Conservation (phyloP, 1,140 invertebrate genomes). For the Ceratosolen solmsi region DNA sequence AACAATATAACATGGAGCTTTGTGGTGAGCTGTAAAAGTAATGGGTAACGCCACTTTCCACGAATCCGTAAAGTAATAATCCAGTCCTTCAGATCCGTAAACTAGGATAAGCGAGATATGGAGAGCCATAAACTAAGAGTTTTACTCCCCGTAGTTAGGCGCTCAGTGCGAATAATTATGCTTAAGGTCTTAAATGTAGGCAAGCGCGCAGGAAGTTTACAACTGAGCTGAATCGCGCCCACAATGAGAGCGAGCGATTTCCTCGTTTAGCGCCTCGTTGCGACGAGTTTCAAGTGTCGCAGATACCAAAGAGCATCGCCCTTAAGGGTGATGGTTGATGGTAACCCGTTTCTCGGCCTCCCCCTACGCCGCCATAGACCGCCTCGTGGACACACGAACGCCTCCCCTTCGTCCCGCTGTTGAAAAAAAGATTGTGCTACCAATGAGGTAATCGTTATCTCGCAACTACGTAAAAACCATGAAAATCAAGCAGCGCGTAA, state of each 20-base stretch:
- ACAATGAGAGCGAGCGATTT: background rate
- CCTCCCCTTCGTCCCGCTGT: background rate
- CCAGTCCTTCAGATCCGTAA: background rate
- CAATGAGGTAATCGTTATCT: slow-evolving; percentile 25
- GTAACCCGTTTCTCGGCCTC: too few species aligned
- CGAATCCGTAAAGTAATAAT: background rate
- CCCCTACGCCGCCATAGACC: too few species aligned
- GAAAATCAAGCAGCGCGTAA: background rate
- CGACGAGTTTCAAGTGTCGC: too few species aligned
- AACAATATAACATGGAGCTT: background rate
- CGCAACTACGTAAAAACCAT: slow-evolving; percentile 3
- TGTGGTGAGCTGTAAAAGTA: background rate
- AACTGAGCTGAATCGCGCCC: too few species aligned
- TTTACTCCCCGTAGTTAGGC: background rate
- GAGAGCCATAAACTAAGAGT: background rate
- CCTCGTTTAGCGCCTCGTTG: background rate
- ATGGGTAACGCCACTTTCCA: background rate
- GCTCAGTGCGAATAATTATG: background rate
- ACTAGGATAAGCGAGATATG: background rate
- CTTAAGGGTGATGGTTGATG: too few species aligned
- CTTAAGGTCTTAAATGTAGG: background rate
- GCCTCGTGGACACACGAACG: background rate
- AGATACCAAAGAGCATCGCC: too few species aligned
- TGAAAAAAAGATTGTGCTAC: background rate
- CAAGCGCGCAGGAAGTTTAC: too few species aligned